phyloP scores from a whole-genome alignment of 2,797 vertebrate species.

The Falco naumanni region DNA sequence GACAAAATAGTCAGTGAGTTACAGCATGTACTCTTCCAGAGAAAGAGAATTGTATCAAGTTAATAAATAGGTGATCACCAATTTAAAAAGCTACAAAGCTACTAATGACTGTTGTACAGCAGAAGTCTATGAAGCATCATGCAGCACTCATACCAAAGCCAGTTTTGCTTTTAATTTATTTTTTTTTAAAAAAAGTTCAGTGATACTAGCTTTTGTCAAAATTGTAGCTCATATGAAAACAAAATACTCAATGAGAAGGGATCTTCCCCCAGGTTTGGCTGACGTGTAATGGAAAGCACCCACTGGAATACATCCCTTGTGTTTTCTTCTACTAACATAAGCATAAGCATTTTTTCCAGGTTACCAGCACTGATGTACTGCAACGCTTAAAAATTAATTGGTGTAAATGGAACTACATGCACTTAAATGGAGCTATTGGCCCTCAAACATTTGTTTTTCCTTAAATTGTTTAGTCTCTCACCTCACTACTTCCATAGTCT shows the following conservation, averaged over 20 bases:
- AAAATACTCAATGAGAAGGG: background rate
- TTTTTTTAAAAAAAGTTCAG: background rate
- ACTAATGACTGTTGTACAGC: background rate
- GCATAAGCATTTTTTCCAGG: conserved; percentile 2
- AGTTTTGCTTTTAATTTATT: background rate
- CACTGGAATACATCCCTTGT: background rate
- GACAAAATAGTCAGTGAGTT: background rate
- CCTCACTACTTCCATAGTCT: background rate
- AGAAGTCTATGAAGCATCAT: background rate
- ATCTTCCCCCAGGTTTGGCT: background rate
- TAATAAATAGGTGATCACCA: background rate
- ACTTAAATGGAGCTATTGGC: background rate
- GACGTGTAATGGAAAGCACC: background rate
- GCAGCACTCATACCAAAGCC: background rate
- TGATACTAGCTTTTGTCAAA: background rate
- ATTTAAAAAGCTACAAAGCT: background rate
- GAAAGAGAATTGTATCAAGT: background rate
- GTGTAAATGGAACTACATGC: background rate
- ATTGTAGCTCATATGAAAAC: background rate
- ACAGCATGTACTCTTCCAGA: background rate
- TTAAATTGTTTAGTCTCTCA: conserved; percentile 40
- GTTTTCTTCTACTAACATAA: conserved; percentile 11
- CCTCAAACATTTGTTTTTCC: background rate
- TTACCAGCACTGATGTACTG: background rate
- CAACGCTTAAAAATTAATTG: background rate